Conservation (phyloP, 1,140 invertebrate species). For the Scylla paramamosain region DNA sequence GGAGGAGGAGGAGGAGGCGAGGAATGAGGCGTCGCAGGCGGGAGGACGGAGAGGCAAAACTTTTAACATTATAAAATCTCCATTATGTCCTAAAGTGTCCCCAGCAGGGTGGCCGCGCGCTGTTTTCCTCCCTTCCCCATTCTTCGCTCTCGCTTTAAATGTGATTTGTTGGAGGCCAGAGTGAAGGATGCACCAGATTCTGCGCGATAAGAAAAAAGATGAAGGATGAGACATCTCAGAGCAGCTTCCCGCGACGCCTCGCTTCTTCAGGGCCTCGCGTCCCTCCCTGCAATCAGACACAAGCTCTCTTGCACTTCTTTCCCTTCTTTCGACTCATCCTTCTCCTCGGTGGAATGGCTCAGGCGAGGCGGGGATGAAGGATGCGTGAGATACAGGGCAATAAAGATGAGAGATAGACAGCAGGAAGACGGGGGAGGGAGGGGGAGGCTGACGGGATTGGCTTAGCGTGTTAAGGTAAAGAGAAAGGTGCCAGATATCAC, state of each 20-base stretch:
- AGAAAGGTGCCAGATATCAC: slow-evolving; percentile 38
- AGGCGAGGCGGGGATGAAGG: slow-evolving; percentile 24
- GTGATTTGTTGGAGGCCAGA: slow-evolving; percentile 19
- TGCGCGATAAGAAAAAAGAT: slow-evolving; percentile 14
- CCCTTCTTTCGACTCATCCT: slow-evolving; percentile 10
- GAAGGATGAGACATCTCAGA: not conserved
- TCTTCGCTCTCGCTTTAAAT: slow-evolving; percentile 22
- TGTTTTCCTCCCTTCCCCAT: slow-evolving; percentile 12
- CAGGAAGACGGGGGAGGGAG: not conserved
- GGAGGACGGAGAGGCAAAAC: slow-evolving; percentile 18
- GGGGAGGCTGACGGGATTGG: not conserved
- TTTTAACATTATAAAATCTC: slow-evolving; percentile 25
- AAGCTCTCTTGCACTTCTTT: not conserved
- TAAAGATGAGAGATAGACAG: slow-evolving; percentile 7
- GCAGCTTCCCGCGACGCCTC: slow-evolving; percentile 15
- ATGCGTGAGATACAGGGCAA: slow-evolving; percentile 29
- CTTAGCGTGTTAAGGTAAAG: slow-evolving; percentile 43
- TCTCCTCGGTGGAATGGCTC: not conserved
- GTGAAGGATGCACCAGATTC: slow-evolving; percentile 12
- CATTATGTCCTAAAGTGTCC: slow-evolving; percentile 22
- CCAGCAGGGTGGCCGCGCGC: slow-evolving; percentile 4
- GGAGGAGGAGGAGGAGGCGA: not conserved
- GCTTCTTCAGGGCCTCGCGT: not conserved
- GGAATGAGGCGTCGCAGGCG: slow-evolving; percentile 7
- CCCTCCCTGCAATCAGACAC: slow-evolving; percentile 9